Conservation (phyloP, 30 jellyfish, hydroid and myxozoan genomes). For the Cassiopea xamachana region DNA sequence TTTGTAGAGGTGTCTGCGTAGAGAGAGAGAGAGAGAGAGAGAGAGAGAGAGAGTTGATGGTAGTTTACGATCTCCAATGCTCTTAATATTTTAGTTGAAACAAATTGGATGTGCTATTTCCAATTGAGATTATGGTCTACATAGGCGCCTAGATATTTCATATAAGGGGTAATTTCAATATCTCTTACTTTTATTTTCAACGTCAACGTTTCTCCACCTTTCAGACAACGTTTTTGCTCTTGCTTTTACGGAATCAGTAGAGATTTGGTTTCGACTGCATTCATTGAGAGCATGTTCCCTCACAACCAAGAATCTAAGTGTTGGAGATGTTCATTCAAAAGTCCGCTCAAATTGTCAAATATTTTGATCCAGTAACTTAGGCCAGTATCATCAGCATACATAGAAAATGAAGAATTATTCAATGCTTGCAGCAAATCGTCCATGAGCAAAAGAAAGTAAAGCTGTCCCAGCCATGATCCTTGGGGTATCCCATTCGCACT, state of each 20-base stretch:
- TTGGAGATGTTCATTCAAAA: not conserved
- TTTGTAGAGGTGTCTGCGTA: no score
- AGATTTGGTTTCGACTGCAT: not conserved
- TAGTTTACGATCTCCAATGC: not conserved
- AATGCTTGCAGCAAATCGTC: not conserved
- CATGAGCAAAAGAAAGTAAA: not conserved
- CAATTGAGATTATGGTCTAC: not conserved
- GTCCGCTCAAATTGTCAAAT: not conserved
- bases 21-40: no score
- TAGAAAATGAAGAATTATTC: not conserved
- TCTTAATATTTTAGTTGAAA: not conserved
- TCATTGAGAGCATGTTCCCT: not conserved
- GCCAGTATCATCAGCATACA: not conserved
- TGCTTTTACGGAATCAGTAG: not conserved
- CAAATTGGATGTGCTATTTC: not conserved
- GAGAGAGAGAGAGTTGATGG: no score
- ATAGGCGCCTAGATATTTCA: not conserved
- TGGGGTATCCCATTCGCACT: not conserved
- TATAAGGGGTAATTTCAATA: not conserved
- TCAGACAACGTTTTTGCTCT: not conserved
- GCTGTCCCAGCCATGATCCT: constrained; percentile 9
- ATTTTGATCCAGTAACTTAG: not conserved
- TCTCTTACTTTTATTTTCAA: not conserved
- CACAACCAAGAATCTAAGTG: not conserved
- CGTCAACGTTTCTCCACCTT: not conserved